Conservation (phyloP, 2,888 invertebrate species). For the Aleiodes testaceus region DNA sequence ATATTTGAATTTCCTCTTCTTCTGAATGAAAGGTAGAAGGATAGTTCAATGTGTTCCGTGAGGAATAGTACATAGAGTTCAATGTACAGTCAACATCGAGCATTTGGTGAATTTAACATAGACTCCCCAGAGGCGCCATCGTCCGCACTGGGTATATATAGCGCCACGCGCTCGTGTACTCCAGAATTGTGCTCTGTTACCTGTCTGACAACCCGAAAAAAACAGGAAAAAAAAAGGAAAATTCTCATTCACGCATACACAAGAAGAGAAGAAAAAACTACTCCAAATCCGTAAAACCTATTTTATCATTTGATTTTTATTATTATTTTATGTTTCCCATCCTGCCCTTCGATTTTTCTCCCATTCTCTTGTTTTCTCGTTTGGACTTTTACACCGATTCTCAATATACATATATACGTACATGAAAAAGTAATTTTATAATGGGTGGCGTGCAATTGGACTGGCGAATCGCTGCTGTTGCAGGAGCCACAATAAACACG, state of each 20-base stretch:
- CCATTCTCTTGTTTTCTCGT: background rate
- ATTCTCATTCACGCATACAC: constrained; percentile 9
- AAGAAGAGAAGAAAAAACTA: background rate
- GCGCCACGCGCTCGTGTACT: constrained; percentile 14
- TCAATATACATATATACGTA: background rate
- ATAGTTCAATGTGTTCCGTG: constrained; percentile 24
- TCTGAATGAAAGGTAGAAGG: constrained; percentile 15
- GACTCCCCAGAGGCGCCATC: constrained; percentile 26
- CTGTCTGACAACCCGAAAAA: constrained; percentile 27
- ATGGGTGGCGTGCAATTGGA: constrained; percentile 29
- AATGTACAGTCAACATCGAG: constrained; percentile 27
- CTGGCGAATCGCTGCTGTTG: background rate
- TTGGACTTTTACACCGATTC: background rate
- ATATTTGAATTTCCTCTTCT: constrained; percentile 7
- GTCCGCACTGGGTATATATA: constrained; percentile 17
- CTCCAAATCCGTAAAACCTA: constrained; percentile 18
- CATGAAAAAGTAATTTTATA: constrained; percentile 23
- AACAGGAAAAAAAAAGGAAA: constrained; percentile 6
- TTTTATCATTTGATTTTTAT: background rate
- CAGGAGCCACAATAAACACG: constrained; percentile 23
- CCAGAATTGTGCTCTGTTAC: constrained; percentile 10
- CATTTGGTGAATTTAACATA: constrained; percentile 31
- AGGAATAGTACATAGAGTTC: constrained; percentile 24
- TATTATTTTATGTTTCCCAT: background rate
- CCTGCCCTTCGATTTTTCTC: background rate